Evolutionary conservation across 1,140 invertebrate species (phyloP).

Genomic region (Mya arenaria): DNA sequence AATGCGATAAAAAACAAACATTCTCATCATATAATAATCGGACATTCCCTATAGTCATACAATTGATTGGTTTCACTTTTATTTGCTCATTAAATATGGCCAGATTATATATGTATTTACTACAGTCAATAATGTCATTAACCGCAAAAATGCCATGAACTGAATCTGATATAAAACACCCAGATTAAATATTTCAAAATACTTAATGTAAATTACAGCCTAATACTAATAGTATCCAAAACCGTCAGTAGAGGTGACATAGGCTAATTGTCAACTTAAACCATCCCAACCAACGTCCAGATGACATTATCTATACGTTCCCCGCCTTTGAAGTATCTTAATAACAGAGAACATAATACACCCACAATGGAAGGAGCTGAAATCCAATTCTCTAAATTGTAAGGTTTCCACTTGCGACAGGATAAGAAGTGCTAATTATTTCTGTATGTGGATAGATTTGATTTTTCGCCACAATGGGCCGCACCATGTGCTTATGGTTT

Average conservation of each 20-base stretch:
- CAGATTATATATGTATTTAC: no score
- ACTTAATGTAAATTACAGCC: no score
- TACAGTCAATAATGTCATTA: no score
- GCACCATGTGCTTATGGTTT: neutral
- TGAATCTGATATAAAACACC: no score
- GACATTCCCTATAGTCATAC: no score
- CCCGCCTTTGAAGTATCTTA: neutral
- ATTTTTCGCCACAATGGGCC: neutral
- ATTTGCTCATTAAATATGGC: no score
- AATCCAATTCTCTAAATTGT: slow-evolving; percentile 48
- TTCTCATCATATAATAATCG: no score
- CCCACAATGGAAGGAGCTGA: slow-evolving; percentile 8
- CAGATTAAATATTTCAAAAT: no score
- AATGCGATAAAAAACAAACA: no score
- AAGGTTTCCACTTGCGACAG: neutral
- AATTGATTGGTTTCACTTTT: no score
- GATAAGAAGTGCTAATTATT: slow-evolving; percentile 13
- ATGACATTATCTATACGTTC: neutral
- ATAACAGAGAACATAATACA: neutral
- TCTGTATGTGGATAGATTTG: slow-evolving; percentile 26
- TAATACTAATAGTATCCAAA: no score
- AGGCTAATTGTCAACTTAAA: neutral
- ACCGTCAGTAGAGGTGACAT: neutral
- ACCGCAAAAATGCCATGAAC: no score
- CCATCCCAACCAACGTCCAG: neutral